Evolutionary conservation across 2,113 vertebrate genomes (phyloP), one percentile per base, ranked within the genome.

Genomic region (Leucosticte australis): DNA sequence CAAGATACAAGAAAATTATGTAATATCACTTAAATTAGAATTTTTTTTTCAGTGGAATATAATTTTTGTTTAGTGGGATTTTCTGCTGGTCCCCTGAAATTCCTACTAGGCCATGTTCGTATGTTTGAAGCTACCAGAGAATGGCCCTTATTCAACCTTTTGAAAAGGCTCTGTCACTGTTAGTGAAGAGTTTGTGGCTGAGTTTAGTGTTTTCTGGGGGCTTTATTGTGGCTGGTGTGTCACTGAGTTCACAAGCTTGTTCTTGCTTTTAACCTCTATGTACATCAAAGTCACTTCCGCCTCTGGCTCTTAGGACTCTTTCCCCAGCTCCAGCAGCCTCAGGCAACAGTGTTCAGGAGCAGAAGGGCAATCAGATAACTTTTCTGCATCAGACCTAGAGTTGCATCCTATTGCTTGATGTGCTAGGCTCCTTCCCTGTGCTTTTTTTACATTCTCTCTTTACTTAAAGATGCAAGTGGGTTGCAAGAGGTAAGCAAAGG

Each of bases 371-470:
- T 10, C 11, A 39, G 18, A 26, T 62, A 19, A 18, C 20, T 70
- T 87, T 82, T 75, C 41, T 57, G 22, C 4, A 0, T 73, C 74
- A 49, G n/a, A 62, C 3, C 5, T 21, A 57, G 37, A 55, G 37
- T 1, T 78, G 15, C 1, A 2, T 78, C 26, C 55, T 9, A 2
- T 47, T 82, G 30, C 26, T 81, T 41, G 30, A 33, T 67, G 33
- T 3, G 2, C 27, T 1, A 3, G 18, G 11, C 8, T 86, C n/a
- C 31, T 74, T 67, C 20, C n/a, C 18, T 6, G 0, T 22, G 9
- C 33, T 74, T 8, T 59, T 41, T 76, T 74, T 26, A 41, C 6
- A 1, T 42, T 52, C 18, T 63, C 44, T 56, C 42, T n/a, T 52
- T 33, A 37, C 22, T 26, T 56, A 41, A 76, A 82, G 52, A 11